Evolutionary conservation across 2,888 invertebrate species (phyloP).

Genomic region (Ophion costatus): DNA sequence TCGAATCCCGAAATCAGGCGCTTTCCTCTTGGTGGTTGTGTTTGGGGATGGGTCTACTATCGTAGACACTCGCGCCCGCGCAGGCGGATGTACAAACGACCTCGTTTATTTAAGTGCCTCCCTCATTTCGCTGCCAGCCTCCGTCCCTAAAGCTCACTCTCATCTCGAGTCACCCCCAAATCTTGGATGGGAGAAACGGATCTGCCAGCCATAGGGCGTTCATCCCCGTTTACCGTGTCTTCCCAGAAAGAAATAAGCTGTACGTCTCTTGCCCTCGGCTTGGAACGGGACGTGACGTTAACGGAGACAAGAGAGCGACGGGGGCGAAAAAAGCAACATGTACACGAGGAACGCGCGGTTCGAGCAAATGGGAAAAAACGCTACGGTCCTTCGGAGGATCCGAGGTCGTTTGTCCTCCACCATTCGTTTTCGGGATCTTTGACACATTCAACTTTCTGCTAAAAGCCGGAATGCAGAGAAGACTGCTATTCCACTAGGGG

Average conservation of each 20-base stretch:
- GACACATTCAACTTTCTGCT: background rate
- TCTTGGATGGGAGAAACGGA: conserved; percentile 55
- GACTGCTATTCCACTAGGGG: too few species aligned
- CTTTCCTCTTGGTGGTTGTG: conserved; percentile 53
- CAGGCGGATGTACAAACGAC: conserved; percentile 73
- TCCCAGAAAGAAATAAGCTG: conserved; percentile 11
- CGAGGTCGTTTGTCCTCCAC: conserved; percentile 14
- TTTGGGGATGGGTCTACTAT: conserved; percentile 56
- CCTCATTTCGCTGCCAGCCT: conserved; percentile 33
- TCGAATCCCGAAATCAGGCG: conserved; percentile 51
- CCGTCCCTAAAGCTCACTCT: conserved; percentile 42
- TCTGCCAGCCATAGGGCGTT: conserved; percentile 51
- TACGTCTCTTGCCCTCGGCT: conserved; percentile 22
- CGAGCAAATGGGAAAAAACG: conserved; percentile 43
- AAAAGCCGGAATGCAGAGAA: background rate
- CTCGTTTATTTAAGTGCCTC: conserved; percentile 75
- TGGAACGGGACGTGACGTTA: conserved; percentile 11
- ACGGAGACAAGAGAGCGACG: conserved; percentile 4
- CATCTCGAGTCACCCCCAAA: conserved; percentile 44
- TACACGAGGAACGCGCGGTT: background rate
- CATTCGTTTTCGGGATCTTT: background rate
- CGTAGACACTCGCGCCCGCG: conserved; percentile 45
- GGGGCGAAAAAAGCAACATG: background rate
- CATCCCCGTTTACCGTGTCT: conserved; percentile 47
- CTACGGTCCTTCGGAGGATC: background rate